Base-by-base conservation (phyloP, 1,140 invertebrate species). In the Euwallacea similis region DNA sequence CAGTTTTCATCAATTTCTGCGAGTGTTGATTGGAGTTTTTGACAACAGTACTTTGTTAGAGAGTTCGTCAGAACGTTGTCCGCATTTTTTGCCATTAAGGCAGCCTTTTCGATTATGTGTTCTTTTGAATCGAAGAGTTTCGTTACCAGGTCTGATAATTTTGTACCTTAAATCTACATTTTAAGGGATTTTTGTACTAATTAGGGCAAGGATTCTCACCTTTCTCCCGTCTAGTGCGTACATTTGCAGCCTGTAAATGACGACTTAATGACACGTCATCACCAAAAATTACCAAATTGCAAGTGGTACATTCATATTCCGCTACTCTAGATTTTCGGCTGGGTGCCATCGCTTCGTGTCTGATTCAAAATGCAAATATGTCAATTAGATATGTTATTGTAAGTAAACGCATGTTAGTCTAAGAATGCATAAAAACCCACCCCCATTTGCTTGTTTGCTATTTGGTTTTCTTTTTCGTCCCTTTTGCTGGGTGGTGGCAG, bases 241-340 rank as follows among this genome's bases (percentile, higher is more conserved):
- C 61, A 58, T 2, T 59, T 10, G 15, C 43, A 3, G 42, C 44
- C 6, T 61, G 33, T 44, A 56, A 56, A 61, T 79, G 78, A 41
- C 74, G 61, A 4, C 41, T 59, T 10, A 77, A 15, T 0, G 78
- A 76, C 42, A 74, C 53, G 66, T 77, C 71, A 66, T 78, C 76
- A 7, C 78, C 78, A 67, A 65, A 79, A 46, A 79, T 74, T n/a
- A 79, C 73, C 8, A 55, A 10, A 9, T 61, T 59, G 67, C 78
- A 79, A 16, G 67, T 76, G 10, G 58, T 69, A 63, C 78, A 79
- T 74, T 79, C 78, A 68, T 77, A 77, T 55, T 78, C 76, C 2
- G 50, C 46, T 0, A 73, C 50, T 62, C 72, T 74, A 16, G 43
- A 44, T 66, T 74, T 74, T 55, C 73, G 67, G 16, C 47, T 68